Conservation (phyloP, 1,140 invertebrate species). For the Micrasema longulum region DNA sequence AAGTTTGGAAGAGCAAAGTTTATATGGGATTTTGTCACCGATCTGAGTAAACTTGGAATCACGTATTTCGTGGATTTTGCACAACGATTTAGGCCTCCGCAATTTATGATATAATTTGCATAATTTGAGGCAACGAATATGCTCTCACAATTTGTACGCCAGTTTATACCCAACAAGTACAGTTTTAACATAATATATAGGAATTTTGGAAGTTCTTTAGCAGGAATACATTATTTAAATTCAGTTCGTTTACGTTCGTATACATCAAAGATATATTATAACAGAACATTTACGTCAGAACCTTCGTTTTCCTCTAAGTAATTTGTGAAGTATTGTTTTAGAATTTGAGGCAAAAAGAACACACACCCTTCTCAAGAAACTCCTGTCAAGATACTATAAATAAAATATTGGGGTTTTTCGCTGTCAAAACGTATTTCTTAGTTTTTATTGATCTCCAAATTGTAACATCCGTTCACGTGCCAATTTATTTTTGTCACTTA, state of each 20-base stretch:
- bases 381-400: too few species aligned
- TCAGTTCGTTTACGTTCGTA: neutral
- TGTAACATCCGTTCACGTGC: too few species aligned
- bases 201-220: constrained; percentile 14
- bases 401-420: too few species aligned
- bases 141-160: constrained; percentile 29
- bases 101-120: constrained; percentile 39
- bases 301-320: too few species aligned
- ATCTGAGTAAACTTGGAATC: constrained; percentile 36
- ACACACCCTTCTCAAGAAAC: too few species aligned
- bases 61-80: constrained; percentile 43
- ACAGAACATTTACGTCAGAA: too few species aligned
- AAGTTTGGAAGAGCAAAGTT: constrained; percentile 47
- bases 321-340: too few species aligned
- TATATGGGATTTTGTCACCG: constrained; percentile 45
- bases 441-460: too few species aligned
- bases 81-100: constrained; percentile 33
- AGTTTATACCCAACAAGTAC: constrained; percentile 30
- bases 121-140: constrained; percentile 37
- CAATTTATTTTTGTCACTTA: too few species aligned
- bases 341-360: too few species aligned
- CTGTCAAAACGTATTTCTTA: too few species aligned
- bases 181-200: constrained; percentile 28
- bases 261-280: too few species aligned
- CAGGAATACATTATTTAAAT: constrained; percentile 4